phyloP scores from a whole-genome alignment of 2,797 vertebrate genomes.

The Florisuga fusca region DNA sequence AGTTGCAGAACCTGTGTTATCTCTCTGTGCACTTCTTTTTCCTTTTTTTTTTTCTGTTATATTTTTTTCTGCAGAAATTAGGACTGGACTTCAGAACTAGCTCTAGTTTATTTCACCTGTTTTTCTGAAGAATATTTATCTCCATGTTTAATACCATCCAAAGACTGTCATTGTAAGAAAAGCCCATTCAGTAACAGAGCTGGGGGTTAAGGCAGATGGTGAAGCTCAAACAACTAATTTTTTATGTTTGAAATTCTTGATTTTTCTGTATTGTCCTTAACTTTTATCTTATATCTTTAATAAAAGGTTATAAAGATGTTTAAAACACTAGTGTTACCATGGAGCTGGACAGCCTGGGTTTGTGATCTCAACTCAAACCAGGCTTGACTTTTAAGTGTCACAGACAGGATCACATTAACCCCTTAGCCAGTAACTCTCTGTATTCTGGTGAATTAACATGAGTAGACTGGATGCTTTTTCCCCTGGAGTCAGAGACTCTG shows the following conservation, averaged over 20 bases:
- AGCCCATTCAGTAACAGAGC: neutral
- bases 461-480: neutral
- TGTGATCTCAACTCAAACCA: neutral
- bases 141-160: neutral
- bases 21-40: neutral
- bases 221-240: neutral
- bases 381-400: neutral
- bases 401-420: constrained; percentile 3
- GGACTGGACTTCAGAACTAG: neutral
- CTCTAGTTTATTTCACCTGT: neutral
- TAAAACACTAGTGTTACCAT: constrained; percentile 28
- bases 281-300: neutral
- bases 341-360: neutral
- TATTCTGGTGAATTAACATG: neutral
- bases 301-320: neutral
- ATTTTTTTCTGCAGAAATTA: neutral
- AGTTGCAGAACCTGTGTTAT: neutral
- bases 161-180: neutral
- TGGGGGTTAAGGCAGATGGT: neutral
- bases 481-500: neutral
- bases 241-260: neutral
- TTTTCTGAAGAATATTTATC: neutral
- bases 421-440: neutral
- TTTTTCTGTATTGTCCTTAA: neutral
- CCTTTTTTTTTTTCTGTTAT: neutral